Evolutionary conservation across 2,888 invertebrate species (phyloP).

Genomic region (Spodoptera littoralis): DNA sequence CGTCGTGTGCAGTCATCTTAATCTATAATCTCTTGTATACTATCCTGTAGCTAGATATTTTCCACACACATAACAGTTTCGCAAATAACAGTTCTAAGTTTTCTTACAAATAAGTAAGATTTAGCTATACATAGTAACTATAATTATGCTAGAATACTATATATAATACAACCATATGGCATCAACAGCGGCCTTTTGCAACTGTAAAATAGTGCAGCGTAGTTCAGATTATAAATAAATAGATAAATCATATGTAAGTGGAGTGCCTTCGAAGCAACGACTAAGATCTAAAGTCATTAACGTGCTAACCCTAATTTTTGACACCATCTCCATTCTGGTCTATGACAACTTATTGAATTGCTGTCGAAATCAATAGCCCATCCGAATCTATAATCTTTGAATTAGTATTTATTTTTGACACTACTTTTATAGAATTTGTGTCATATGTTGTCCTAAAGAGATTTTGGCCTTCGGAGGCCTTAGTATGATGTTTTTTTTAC

Average conservation of each 20-base stretch:
- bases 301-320: constrained; percentile 48
- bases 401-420: too few relatives aligned
- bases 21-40: constrained; percentile 2
- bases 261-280: constrained; percentile 53
- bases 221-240: constrained; percentile 41
- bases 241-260: constrained; percentile 27
- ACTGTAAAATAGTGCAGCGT: constrained; percentile 30
- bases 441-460: too few relatives aligned
- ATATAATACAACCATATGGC: constrained; percentile 36
- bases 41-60: not conserved
- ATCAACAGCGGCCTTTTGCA: constrained; percentile 50
- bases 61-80: constrained; percentile 8
- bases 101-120: constrained; percentile 14
- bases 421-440: too few relatives aligned
- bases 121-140: constrained; percentile 19
- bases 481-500: too few relatives aligned
- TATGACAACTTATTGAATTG: too few relatives aligned
- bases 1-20: constrained; percentile 3
- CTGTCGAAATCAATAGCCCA: too few relatives aligned
- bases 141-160: constrained; percentile 22
- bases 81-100: constrained; percentile 5
- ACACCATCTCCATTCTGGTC: constrained; percentile 2
- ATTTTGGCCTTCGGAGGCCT: too few relatives aligned
- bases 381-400: too few relatives aligned
- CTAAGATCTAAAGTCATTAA: constrained; percentile 20